Percentiles rank a stretch among this genome's conserved stretches.
These are phyloP conservation scores for Vollenhovia emeryi DNA, from an alignment of 1,140 invertebrate species.

Conservation along the genomic window DNA sequence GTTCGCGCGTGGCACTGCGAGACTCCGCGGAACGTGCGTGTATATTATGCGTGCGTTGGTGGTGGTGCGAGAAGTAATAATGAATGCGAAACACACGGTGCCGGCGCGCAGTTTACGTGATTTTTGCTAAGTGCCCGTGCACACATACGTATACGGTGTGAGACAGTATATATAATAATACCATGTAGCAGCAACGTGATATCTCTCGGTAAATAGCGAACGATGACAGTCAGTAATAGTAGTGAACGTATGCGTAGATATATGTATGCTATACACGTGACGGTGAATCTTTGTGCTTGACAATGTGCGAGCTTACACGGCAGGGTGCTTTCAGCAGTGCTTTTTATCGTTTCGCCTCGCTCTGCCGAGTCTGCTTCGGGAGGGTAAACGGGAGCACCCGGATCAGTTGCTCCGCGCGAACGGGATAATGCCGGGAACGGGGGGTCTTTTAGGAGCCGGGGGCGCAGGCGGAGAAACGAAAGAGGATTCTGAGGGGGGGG, in stretches of 20 bases:
- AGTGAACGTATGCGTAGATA: constrained; percentile 52
- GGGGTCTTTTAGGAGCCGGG: background rate
- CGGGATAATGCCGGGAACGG: constrained; percentile 65
- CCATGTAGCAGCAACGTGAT: constrained; percentile 15
- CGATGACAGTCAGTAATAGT: constrained; percentile 46
- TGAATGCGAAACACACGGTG: constrained; percentile 55
- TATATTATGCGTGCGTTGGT: constrained; percentile 74
- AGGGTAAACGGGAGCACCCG: constrained; percentile 44
- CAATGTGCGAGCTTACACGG: constrained; percentile 84
- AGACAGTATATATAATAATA: constrained; percentile 24
- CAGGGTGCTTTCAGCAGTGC: constrained; percentile 80
- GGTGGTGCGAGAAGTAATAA: constrained; percentile 66
- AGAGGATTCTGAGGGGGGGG: constrained; percentile 61
- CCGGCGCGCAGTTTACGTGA: constrained; percentile 50
- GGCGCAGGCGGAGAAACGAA: constrained; percentile 60
- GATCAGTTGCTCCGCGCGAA: constrained; percentile 63
- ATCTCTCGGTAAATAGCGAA: constrained; percentile 40
- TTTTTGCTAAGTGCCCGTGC: constrained; percentile 58
- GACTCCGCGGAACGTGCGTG: constrained; percentile 61
- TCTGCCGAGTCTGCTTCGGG: constrained; percentile 81
- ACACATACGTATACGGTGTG: constrained; percentile 17
- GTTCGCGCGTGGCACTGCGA: constrained; percentile 46
- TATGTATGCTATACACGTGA: constrained; percentile 65
- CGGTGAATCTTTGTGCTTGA: constrained; percentile 81
- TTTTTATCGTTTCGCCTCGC: constrained; percentile 77